Evolutionary conservation across 2,797 vertebrate genomes (phyloP).

Genomic region (Micromesistius poutassou): DNA sequence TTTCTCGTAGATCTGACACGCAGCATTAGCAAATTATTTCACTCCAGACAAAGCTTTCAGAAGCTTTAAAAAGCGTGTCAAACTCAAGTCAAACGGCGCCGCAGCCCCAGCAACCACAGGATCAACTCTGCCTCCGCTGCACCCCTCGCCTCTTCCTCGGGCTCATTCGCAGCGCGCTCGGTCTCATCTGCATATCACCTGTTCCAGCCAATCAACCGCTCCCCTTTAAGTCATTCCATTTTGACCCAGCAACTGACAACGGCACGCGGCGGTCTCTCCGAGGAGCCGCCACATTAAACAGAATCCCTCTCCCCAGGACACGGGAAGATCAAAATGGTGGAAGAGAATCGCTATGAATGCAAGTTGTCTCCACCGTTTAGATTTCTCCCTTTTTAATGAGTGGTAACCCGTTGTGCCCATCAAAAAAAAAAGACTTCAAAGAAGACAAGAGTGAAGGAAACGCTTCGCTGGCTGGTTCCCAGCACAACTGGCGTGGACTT

Average conservation of each 20-base stretch:
- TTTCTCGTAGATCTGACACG: constrained; percentile 19
- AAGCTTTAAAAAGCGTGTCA: neutral
- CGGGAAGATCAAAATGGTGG: constrained; percentile 49
- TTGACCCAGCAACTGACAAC: constrained; percentile 56
- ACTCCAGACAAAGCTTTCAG: neutral
- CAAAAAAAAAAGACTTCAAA: constrained; percentile 2
- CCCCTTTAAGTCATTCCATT: constrained; percentile 53
- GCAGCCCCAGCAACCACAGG: constrained; percentile 46
- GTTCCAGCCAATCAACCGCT: constrained; percentile 58
- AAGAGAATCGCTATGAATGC: constrained; percentile 49
- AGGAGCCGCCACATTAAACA: constrained; percentile 40
- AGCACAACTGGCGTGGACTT: constrained; percentile 1
- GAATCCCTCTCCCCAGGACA: constrained; percentile 45
- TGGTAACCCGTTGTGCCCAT: constrained; percentile 28
- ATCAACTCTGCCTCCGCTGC: constrained; percentile 17
- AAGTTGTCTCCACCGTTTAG: constrained; percentile 34
- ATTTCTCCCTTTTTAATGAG: constrained; percentile 59
- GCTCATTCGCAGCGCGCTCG: constrained; percentile 47
- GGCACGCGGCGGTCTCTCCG: constrained; percentile 39
- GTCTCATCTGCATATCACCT: constrained; percentile 61
- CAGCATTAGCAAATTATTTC: constrained; percentile 1
- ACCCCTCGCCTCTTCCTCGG: constrained; percentile 39
- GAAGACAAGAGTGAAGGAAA: constrained; percentile 3
- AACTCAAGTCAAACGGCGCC: no score
- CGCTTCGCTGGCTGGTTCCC: no score